Percentiles rank a stretch among this genome's conserved stretches.
Evolutionary conservation across 2,888 invertebrate species (phyloP).

Genomic region (Noctuana brunneofusca): DNA sequence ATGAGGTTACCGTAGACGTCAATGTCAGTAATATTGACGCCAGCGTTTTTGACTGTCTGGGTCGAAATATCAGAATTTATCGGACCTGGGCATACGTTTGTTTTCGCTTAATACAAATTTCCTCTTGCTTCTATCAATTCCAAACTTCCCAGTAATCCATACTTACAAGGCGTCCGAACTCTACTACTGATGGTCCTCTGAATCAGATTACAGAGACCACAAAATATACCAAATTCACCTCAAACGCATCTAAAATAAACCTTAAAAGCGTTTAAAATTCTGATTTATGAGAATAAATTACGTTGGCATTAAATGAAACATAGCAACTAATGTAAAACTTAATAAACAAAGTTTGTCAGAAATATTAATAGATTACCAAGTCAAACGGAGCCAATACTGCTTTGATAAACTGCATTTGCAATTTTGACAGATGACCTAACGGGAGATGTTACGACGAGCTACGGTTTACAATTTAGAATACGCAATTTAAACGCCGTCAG

Average conservation of each 20-base stretch:
- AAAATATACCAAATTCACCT: not conserved
- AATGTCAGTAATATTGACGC: not conserved
- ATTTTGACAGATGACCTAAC: conserved; percentile 33
- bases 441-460: conserved; percentile 17
- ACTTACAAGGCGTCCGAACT: not conserved
- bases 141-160: too few relatives aligned
- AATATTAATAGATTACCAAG: conserved; percentile 21
- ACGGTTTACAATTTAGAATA: conserved; percentile 17
- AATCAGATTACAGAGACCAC: not conserved
- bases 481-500: conserved; percentile 27
- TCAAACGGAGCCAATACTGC: conserved; percentile 6
- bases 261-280: conserved; percentile 5
- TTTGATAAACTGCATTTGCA: conserved; percentile 25
- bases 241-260: not conserved
- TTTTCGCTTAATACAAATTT: too few relatives aligned
- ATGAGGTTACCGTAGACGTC: not conserved
- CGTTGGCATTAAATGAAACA: conserved; percentile 4
- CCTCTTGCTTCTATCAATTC: too few relatives aligned
- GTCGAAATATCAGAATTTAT: too few relatives aligned
- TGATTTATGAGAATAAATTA: conserved; percentile 7
- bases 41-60: not conserved
- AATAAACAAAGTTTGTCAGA: conserved; percentile 8
- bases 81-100: too few relatives aligned
- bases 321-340: conserved; percentile 14
- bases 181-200: not conserved